Conservation (phyloP, 2,797 vertebrate genomes). For the Gymnodraco acuticeps region DNA sequence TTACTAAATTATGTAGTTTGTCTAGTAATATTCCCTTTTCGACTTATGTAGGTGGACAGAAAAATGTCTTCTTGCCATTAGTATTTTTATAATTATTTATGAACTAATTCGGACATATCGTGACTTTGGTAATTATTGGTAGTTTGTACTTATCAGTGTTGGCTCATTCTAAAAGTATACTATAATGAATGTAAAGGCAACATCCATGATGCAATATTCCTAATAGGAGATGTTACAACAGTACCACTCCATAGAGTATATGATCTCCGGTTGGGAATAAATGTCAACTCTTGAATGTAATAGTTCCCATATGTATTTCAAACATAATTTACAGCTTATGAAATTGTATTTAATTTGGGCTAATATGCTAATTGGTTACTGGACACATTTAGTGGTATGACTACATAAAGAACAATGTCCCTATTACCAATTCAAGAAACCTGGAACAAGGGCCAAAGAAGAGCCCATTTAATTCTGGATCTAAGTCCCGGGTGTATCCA, state of each 20-base stretch:
- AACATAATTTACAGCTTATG: background rate
- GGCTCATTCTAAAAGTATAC: background rate
- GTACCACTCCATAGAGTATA: background rate
- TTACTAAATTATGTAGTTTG: background rate
- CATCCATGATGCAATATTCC: background rate
- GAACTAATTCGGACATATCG: background rate
- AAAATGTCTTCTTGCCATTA: background rate
- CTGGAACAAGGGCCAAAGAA: no score
- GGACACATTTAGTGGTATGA: no score
- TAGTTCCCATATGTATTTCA: background rate
- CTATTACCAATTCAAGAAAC: no score
- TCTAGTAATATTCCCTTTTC: background rate
- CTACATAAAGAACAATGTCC: no score
- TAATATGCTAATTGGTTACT: background rate
- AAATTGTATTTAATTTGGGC: background rate
- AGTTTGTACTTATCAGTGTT: background rate
- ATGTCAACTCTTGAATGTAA: background rate
- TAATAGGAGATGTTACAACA: background rate
- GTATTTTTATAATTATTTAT: background rate
- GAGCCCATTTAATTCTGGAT: no score
- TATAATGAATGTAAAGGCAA: no score
- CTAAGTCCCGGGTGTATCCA: no score
- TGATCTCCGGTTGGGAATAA: background rate
- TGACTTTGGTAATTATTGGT: background rate
- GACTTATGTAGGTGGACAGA: background rate